These are phyloP conservation scores for Brachionichthys hirsutus DNA, from an alignment of 2,113 vertebrate genomes.

Conservation along the genomic window DNA sequence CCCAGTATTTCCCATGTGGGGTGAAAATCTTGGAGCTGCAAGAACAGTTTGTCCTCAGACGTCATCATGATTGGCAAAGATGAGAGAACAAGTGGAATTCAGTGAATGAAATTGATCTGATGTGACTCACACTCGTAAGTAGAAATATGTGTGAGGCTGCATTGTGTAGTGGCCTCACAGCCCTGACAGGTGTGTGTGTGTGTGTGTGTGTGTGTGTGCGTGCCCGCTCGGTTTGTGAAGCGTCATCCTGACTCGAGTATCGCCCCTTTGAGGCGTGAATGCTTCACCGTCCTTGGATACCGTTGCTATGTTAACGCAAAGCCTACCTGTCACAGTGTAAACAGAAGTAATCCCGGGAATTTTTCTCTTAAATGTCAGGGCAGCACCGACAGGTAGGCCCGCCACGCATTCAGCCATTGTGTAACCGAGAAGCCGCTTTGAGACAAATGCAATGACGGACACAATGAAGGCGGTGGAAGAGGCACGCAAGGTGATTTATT, in stretches of 20 bases:
- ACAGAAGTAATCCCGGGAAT: conserved; percentile 54
- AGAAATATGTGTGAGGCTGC: background rate
- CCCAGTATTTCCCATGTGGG: conserved; percentile 39
- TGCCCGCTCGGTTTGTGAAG: conserved; percentile 2
- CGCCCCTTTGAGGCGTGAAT: conserved; percentile 28
- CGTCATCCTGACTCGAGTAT: background rate
- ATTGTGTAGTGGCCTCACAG: conserved; percentile 21
- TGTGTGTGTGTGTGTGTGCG: background rate
- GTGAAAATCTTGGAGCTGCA: conserved; percentile 13
- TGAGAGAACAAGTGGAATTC: conserved; percentile 53
- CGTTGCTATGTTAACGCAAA: conserved; percentile 58
- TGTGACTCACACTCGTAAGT: conserved; percentile 23
- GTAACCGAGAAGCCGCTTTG: background rate
- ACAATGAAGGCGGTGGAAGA: background rate
- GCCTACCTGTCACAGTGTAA: conserved; percentile 37
- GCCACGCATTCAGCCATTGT: conserved; percentile 16
- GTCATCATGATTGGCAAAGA: conserved; percentile 11
- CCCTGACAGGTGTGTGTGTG: background rate
- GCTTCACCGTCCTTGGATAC: conserved; percentile 42
- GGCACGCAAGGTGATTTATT: too few relatives aligned
- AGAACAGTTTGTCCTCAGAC: conserved; percentile 52
- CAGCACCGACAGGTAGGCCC: conserved; percentile 27
- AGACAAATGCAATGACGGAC: too few relatives aligned
- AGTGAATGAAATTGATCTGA: conserved; percentile 21
- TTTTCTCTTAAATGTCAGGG: conserved; percentile 51